Base-by-base conservation (phyloP, 2,888 invertebrate species). In the Zaprionus bogoriensis region DNA sequence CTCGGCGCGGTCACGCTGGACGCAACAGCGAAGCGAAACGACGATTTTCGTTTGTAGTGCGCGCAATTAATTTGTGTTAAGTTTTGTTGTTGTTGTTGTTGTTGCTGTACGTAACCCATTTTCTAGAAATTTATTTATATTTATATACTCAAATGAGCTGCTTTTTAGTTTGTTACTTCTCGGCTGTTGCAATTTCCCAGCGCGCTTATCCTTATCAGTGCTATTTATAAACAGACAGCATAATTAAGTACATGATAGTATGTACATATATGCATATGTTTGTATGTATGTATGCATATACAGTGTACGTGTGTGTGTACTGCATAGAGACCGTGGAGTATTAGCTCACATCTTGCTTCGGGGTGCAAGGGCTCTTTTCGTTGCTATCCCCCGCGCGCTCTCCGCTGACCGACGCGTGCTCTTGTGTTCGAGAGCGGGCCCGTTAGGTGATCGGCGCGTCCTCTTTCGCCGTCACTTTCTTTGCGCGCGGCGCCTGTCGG, bases 51-150 rank as follows among this genome's bases (percentile, higher is more conserved):
- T 72, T 73, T 67, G 67, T 77, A 77, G 74, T 74, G 71, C 74
- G 71, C 60, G 66, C 75, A 77, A 77, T 77, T 77, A 77, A 77
- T 72, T 77, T 77, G 77, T 61, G 53, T 64, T 72, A 73, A 78
- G 62, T 69, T 77, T 25, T 60, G 20, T 61, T 54, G 57, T 52
- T 61, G 30, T 6, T 32, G 4, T 5, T 61, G 70, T 67, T 30
- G 39, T 39, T 27, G 27, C 19, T 41, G 38, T n/a, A 67, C 46
- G 64, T 71, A 71, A 73, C 71, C 73, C 66, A 69, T 73, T 74
- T 74, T 62, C 58, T 67, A 74, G 54, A 70, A 74, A 62, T 59
- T 19, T 67, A 71, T 74, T 67, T 61, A 46, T 47, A 19, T 28
- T 30, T 30, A 44, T 36, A 42, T 54, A 51, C 47, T 51, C 53